Evolutionary conservation across 2,113 vertebrate genomes (phyloP).

Genomic region (Dicrurus megarhynchus): DNA sequence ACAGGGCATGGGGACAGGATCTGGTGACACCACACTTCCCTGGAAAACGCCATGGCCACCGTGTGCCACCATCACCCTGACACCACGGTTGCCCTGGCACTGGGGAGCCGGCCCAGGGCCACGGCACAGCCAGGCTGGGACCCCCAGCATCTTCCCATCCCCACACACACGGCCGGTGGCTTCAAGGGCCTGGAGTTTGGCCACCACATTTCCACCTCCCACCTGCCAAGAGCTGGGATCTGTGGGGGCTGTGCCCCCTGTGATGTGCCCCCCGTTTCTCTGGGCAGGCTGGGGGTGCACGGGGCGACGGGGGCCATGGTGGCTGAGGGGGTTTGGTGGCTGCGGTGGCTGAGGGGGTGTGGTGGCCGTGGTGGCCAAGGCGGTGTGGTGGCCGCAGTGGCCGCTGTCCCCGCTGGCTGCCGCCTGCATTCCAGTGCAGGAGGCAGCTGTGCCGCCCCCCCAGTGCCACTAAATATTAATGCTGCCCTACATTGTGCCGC

Average conservation of each 20-base stretch:
- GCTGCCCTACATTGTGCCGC: constrained; percentile 42
- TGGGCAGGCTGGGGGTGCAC: rapidly evolving
- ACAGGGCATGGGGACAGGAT: background rate
- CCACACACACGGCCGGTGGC: rapidly evolving
- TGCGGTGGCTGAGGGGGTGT: rapidly evolving
- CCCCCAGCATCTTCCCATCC: background rate
- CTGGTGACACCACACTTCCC: background rate
- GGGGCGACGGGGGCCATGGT: rapidly evolving
- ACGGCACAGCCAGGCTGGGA: background rate
- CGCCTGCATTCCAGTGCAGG: constrained; percentile 20
- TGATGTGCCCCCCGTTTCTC: rapidly evolving
- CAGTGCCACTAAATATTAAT: constrained; percentile 39
- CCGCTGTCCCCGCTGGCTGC: background rate
- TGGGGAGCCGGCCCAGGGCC: rapidly evolving
- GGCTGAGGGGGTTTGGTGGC: background rate
- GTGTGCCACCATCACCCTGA: rapidly evolving
- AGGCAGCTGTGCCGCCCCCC: constrained; percentile 11
- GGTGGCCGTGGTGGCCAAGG: rapidly evolving
- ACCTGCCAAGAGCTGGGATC: rapidly evolving
- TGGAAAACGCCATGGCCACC: background rate
- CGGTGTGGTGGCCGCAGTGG: rapidly evolving
- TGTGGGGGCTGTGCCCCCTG: rapidly evolving
- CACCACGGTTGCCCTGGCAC: rapidly evolving
- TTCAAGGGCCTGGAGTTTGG: too few species aligned
- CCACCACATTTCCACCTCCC: background rate